Conservation (phyloP, 2,888 invertebrate species). For the Leptinotarsa peninsularis region DNA sequence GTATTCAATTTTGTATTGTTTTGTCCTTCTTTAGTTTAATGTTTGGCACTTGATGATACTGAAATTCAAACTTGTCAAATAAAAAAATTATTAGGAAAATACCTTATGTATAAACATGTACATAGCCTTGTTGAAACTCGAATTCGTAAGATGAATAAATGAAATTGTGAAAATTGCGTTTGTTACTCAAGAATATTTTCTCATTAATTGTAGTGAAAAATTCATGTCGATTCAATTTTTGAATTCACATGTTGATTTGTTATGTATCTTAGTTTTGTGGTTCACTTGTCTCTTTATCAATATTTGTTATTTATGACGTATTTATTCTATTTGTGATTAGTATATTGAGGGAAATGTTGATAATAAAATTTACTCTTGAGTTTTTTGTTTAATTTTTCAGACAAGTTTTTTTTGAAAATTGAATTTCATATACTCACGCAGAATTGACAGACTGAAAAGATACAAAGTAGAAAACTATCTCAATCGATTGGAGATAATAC, state of each 20-base stretch:
- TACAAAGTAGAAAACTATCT: no score
- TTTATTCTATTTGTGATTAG: constrained; percentile 20
- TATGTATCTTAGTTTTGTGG: constrained; percentile 5
- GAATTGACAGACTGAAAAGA: no score
- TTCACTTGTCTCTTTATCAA: background rate
- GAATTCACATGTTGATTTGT: background rate
- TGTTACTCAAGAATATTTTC: background rate
- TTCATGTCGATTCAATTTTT: background rate
- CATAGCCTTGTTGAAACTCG: background rate
- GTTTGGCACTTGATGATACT: background rate
- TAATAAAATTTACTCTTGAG: constrained; percentile 5
- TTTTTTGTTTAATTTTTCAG: background rate
- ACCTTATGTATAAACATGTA: constrained; percentile 1
- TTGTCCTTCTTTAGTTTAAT: background rate
- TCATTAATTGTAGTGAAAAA: background rate
- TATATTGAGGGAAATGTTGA: constrained; percentile 8
- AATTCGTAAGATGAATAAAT: background rate
- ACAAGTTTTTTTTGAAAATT: background rate
- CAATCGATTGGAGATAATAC: no score
- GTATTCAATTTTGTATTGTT: background rate
- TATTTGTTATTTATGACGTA: constrained; percentile 24
- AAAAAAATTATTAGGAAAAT: background rate
- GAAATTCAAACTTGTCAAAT: constrained; percentile 12
- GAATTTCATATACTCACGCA: no score
- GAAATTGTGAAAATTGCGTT: background rate